Evolutionary conservation across 2,888 invertebrate species (phyloP), one percentile per base, ranked within the genome.

Genomic region (Zaprionus obscuricornis): DNA sequence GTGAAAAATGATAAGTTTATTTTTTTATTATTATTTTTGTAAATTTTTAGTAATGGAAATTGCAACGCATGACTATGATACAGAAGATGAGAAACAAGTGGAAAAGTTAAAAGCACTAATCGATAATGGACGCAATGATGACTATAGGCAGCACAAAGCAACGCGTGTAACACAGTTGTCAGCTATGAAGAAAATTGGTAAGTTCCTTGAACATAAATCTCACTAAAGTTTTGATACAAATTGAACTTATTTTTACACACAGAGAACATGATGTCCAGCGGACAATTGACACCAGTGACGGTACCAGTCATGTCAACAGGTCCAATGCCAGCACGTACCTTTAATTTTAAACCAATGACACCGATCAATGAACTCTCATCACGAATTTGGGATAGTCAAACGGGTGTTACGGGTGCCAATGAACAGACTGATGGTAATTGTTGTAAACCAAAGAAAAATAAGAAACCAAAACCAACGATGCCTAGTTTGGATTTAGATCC

Each of bases 61-160:
- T 43, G 94, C 95, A 1, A 93, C 93, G 60, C 94, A 95, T 36
- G 96, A 96, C 85, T 94, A 95, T 86, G 96, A 96, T 69, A 91
- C 90, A 45, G 90, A 91, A 66, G 88, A 91, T 31, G 89, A 79
- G 16, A 73, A 51, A 0, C 84, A 85, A 33, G 43, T 79, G 42
- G 63, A 91, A 24, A 90, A 89, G 49, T 89, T 95, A 54, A 91
- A 93, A 17, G 90, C 91, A 13, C 92, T 93, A 69, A 92, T 94
- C 37, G 90, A 93, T 65, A 94, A 94, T 89, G 94, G 95, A 6
- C 90, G 91, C 52, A 92, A 90, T 74, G 89, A 91, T 29, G 89
- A 91, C 8, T 94, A 93, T 92, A 90, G 92, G 49, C 90, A 91
- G 66, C 81, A 71, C 8, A 89, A 89, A 67, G 74, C 88, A n/a